Evolutionary conservation across 2,888 invertebrate species (phyloP).

Genomic region (Caenorhabditis doughertyi): DNA sequence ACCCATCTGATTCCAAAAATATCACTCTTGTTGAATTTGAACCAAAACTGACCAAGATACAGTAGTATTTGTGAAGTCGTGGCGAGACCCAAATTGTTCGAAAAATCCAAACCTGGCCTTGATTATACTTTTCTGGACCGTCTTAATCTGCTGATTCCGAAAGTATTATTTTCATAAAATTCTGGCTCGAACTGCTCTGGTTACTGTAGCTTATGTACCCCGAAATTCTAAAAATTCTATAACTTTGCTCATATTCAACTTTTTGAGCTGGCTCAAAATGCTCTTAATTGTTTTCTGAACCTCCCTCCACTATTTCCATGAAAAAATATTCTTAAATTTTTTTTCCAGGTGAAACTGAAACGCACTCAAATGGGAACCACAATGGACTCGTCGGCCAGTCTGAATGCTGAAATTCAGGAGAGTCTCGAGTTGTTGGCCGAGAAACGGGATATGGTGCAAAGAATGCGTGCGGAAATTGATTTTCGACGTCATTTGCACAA

Average conservation of each 20-base stretch:
- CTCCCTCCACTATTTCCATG: not conserved
- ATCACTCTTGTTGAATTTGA: not conserved
- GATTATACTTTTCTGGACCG: not conserved
- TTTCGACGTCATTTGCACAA: constrained; percentile 53
- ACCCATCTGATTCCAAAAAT: not conserved
- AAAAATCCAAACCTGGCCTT: not conserved
- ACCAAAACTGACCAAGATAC: no score
- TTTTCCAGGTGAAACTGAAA: constrained; percentile 41
- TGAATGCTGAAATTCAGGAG: constrained; percentile 55
- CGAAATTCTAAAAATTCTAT: not conserved
- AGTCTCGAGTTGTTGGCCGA: constrained; percentile 49
- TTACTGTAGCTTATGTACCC: not conserved
- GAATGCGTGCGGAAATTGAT: constrained; percentile 59
- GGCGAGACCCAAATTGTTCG: not conserved
- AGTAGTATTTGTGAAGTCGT: not conserved
- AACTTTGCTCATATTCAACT: not conserved
- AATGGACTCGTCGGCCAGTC: constrained; percentile 46
- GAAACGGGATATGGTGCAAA: constrained; percentile 45
- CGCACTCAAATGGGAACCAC: constrained; percentile 49
- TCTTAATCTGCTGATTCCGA: not conserved
- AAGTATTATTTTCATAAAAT: not conserved
- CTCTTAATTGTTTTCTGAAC: not conserved
- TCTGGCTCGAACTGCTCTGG: not conserved
- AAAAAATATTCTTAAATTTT: not conserved
- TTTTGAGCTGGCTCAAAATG: no score